phyloP scores from a whole-genome alignment of 2,113 vertebrate genomes.

The Epinephelus cyanopodus region DNA sequence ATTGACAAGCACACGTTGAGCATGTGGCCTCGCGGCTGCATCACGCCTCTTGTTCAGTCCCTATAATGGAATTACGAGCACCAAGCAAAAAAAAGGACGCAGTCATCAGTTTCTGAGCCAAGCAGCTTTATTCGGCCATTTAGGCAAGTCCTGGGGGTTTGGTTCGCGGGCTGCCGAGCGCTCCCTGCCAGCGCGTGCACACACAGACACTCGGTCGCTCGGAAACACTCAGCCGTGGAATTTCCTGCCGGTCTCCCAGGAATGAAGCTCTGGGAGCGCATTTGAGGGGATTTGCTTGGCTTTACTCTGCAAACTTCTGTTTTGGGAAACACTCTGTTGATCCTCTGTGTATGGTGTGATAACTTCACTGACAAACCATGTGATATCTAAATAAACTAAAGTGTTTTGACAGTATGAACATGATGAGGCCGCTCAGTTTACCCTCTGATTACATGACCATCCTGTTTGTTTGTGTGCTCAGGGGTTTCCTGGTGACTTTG shows the following conservation, averaged over 20 bases:
- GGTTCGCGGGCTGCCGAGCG: conserved; percentile 32
- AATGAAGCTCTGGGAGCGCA: conserved; percentile 56
- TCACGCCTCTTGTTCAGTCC: conserved; percentile 70
- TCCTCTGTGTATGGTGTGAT: conserved; percentile 29
- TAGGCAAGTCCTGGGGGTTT: conserved; percentile 63
- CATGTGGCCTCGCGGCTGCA: conserved; percentile 55
- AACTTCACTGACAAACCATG: conserved; percentile 2
- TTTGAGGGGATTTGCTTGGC: conserved; percentile 62
- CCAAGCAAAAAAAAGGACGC: conserved; percentile 44
- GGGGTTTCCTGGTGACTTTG: conserved; percentile 96
- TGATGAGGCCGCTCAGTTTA: background rate
- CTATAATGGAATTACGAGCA: conserved; percentile 69
- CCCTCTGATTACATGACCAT: conserved; percentile 31
- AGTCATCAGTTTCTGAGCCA: conserved; percentile 74
- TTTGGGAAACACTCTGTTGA: conserved; percentile 50
- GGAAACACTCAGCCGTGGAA: conserved; percentile 75
- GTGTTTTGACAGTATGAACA: conserved; percentile 23
- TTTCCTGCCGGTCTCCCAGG: conserved; percentile 75
- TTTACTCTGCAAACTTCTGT: conserved; percentile 56
- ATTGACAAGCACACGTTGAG: conserved; percentile 64
- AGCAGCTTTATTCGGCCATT: conserved; percentile 71
- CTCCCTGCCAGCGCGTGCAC: conserved; percentile 43
- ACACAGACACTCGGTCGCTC: conserved; percentile 39
- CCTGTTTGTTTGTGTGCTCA: conserved; percentile 75
- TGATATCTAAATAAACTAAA: conserved; percentile 9